A percentile compares a stretch with the other conserved stretches of the same genome.
phyloP scores from a whole-genome alignment of 2,797 vertebrate species.

The Mus minutoides region DNA sequence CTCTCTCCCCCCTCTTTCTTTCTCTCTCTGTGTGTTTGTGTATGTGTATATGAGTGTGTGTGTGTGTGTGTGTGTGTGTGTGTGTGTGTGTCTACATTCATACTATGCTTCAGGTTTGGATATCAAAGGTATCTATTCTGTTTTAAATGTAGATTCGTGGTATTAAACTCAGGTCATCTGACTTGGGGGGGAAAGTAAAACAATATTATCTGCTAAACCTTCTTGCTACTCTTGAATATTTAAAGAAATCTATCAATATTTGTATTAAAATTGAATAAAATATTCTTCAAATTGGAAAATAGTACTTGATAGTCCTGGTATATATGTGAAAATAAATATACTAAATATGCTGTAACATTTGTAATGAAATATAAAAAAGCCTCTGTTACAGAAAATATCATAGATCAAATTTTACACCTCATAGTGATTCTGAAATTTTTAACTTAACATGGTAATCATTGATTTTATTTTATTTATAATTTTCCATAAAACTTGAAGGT shows the following conservation, averaged over 20 bases:
- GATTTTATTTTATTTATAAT: not conserved
- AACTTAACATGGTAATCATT: not conserved
- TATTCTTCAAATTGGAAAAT: not conserved
- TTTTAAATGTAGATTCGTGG: not conserved
- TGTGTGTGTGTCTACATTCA: not conserved
- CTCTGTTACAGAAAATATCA: not conserved
- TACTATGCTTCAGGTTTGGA: not conserved
- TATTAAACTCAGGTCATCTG: not conserved
- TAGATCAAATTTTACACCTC: not conserved
- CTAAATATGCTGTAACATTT: not conserved
- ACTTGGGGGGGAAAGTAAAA: not conserved
- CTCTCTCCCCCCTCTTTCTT: not conserved
- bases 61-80: not conserved
- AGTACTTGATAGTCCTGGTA: not conserved
- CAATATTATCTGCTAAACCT: rapidly evolving
- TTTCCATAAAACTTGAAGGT: not conserved
- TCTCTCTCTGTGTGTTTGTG: not conserved
- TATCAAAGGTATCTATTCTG: not conserved
- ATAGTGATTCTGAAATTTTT: not conserved
- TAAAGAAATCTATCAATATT: not conserved
- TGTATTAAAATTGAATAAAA: not conserved
- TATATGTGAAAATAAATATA: not conserved
- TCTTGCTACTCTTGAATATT: not conserved
- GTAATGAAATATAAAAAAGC: not conserved
- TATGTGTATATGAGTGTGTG: not conserved